phyloP scores from a whole-genome alignment of 92 coral and sea anemone genomes.

The Zoanthus sansibaricus region DNA sequence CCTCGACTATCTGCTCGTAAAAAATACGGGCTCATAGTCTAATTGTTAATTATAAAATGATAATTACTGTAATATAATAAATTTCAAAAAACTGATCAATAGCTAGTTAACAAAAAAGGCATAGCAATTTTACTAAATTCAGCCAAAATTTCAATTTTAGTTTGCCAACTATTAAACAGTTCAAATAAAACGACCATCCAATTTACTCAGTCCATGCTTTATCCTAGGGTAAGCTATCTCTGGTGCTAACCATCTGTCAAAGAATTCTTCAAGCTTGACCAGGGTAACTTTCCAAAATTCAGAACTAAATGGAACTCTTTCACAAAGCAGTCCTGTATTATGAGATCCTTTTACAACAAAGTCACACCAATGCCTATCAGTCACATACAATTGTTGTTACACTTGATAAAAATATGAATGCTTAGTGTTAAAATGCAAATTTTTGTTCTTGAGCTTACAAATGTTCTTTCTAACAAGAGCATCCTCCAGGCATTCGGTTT shows the following conservation, averaged over 20 bases:
- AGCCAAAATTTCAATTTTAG: too few relatives aligned
- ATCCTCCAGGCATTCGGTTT: conserved; percentile 7
- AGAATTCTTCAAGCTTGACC: conserved; percentile 52
- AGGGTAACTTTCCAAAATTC: conserved; percentile 53
- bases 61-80: too few relatives aligned
- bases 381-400: conserved; percentile 39
- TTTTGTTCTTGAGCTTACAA: conserved; percentile 5
- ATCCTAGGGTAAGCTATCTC: conserved; percentile 52
- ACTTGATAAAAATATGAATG: conserved; percentile 40
- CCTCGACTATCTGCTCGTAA: too few relatives aligned
- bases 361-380: too few relatives aligned
- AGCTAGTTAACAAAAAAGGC: too few relatives aligned
- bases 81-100: too few relatives aligned
- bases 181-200: background rate
- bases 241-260: conserved; percentile 59
- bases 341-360: background rate
- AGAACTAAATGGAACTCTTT: conserved; percentile 55
- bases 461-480: conserved; percentile 21
- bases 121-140: too few relatives aligned
- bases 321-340: conserved; percentile 36
- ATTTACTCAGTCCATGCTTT: conserved; percentile 38
- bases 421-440: background rate
- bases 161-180: too few relatives aligned
- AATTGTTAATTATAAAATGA: too few relatives aligned
- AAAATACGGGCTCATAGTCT: too few relatives aligned